Evolutionary conservation across 2,797 vertebrate species (phyloP).

Genomic region (Silurus aristotelis): DNA sequence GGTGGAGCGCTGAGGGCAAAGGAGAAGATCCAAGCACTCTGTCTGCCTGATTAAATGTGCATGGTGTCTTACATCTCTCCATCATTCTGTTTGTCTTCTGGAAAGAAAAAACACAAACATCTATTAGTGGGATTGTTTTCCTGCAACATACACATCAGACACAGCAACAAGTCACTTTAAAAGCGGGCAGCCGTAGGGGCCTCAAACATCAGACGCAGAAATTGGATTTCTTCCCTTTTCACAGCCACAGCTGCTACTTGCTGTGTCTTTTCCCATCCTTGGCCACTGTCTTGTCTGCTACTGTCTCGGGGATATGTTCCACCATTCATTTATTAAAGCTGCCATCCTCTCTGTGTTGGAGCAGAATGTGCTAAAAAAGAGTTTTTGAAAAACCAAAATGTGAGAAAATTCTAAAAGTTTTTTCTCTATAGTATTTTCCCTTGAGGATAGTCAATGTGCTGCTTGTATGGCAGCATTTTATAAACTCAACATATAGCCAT

Average conservation of each 20-base stretch:
- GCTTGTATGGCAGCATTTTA: too few relatives aligned
- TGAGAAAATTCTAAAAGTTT: neutral
- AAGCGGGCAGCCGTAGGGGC: conserved; percentile 64
- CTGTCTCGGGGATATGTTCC: conserved; percentile 60
- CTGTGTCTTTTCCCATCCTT: conserved; percentile 36
- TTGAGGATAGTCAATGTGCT: too few relatives aligned
- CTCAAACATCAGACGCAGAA: conserved; percentile 60
- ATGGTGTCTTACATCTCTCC: conserved; percentile 19
- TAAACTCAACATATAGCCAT: too few relatives aligned
- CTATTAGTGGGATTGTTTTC: conserved; percentile 58
- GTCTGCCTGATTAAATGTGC: conserved; percentile 38
- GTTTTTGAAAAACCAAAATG: conserved; percentile 8
- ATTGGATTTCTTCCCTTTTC: conserved; percentile 53
- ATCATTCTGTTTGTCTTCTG: conserved; percentile 49
- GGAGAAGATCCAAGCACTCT: conserved; percentile 3
- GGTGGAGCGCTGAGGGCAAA: conserved; percentile 7
- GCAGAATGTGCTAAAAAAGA: conserved; percentile 53
- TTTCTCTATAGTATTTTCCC: too few relatives aligned
- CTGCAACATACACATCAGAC: conserved; percentile 55
- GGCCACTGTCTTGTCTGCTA: conserved; percentile 48
- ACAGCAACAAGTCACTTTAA: conserved; percentile 51
- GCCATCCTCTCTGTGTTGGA: conserved; percentile 55
- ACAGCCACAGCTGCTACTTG: conserved; percentile 22
- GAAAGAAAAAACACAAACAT: conserved; percentile 54
- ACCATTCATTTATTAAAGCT: conserved; percentile 63